Conservation (phyloP, 53 echinoderm and acorn worm genomes). For the Holothuria leucospilota region DNA sequence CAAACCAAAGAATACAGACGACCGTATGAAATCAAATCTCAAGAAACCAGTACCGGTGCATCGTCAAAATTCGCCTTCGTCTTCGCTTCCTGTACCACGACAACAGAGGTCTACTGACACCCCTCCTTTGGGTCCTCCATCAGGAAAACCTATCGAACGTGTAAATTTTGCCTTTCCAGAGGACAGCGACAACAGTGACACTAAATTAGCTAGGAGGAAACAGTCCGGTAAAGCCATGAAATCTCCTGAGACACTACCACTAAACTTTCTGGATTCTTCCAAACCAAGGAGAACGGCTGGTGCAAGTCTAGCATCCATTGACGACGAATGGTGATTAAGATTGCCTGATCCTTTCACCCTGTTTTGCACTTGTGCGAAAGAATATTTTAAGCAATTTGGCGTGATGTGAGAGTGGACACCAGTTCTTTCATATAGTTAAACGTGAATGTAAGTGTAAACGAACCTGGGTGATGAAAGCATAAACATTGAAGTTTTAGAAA, state of each 20-base stretch:
- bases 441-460: background rate
- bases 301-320: conserved; percentile 14
- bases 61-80: no score
- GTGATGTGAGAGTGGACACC: conserved; percentile 36
- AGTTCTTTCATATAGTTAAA: conserved; percentile 39
- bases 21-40: conserved; percentile 10
- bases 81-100: background rate
- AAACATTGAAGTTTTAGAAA: no score
- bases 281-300: conserved; percentile 18
- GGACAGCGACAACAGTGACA: conserved; percentile 10
- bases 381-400: conserved; percentile 17
- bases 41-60: background rate
- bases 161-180: conserved; percentile 27
- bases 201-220: background rate
- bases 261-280: conserved; percentile 42
- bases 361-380: background rate
- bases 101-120: background rate
- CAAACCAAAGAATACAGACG: conserved; percentile 38
- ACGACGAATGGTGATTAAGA: conserved; percentile 31
- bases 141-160: conserved; percentile 18
- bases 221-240: background rate
- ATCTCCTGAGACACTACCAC: conserved; percentile 19
- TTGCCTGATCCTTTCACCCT: background rate
- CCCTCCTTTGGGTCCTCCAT: background rate
- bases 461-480: no score